phyloP scores from a whole-genome alignment of 2,113 vertebrate genomes.

The Trachemys scripta region DNA sequence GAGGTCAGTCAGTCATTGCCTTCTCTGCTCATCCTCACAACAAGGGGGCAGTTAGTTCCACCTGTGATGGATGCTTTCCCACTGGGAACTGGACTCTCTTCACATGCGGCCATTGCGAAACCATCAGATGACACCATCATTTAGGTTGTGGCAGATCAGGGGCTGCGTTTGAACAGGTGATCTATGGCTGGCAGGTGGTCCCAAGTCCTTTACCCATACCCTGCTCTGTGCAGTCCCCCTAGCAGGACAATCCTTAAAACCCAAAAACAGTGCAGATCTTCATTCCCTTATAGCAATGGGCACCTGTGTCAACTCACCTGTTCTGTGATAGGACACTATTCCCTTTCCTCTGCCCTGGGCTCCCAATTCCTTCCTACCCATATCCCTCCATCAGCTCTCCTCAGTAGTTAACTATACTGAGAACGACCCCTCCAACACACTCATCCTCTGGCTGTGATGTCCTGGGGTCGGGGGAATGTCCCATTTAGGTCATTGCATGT shows the following conservation, averaged over 20 bases:
- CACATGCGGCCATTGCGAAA: fast-evolving
- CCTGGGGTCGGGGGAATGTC: fast-evolving
- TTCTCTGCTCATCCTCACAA: background rate
- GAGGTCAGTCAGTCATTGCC: background rate
- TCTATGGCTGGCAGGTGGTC: background rate
- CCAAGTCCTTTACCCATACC: background rate
- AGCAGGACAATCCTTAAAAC: background rate
- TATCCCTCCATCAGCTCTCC: background rate
- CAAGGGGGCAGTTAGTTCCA: background rate
- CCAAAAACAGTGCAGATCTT: background rate
- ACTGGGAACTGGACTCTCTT: fast-evolving
- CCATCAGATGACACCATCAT: background rate
- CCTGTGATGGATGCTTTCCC: fast-evolving
- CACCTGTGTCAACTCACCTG: background rate
- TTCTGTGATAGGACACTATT: background rate
- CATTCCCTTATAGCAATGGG: background rate
- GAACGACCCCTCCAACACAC: background rate
- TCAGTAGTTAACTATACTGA: too few species aligned
- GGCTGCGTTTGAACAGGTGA: background rate
- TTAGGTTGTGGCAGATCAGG: fast-evolving
- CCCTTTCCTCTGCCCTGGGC: background rate
- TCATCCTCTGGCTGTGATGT: fast-evolving
- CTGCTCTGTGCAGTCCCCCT: background rate
- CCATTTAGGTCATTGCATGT: background rate
- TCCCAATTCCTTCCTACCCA: background rate